phyloP scores from a whole-genome alignment of 2,113 vertebrate species.

The Mionectes macconnelli region DNA sequence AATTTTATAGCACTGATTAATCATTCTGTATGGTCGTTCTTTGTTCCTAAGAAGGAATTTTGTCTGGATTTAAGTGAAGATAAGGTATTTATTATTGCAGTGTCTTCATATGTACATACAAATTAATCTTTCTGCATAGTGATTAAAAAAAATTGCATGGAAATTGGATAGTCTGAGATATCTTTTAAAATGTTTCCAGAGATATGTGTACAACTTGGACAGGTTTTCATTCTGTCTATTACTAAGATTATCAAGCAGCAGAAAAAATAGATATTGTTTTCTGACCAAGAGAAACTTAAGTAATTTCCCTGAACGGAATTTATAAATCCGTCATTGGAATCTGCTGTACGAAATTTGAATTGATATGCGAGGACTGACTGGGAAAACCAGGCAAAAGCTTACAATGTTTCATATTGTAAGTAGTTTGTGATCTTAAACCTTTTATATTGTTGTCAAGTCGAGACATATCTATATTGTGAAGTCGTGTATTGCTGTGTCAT shows the following conservation, averaged over 20 bases:
- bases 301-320: background rate
- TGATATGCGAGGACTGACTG: background rate
- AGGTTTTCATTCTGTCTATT: background rate
- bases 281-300: background rate
- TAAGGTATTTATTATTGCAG: background rate
- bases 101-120: background rate
- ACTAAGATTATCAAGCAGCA: background rate
- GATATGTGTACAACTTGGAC: background rate
- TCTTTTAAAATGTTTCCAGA: background rate
- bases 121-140: background rate
- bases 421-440: background rate
- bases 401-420: background rate
- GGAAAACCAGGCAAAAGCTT: background rate
- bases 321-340: background rate
- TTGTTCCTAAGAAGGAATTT: background rate
- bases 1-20: background rate
- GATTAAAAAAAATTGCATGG: background rate
- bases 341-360: background rate
- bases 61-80: background rate
- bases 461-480: background rate
- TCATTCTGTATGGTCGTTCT: background rate
- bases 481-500: background rate
- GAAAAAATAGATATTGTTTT: background rate
- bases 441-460: background rate
- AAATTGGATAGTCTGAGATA: background rate